Base-by-base conservation (phyloP, 2,888 invertebrate genomes). In the Trichacis sp. region DNA sequence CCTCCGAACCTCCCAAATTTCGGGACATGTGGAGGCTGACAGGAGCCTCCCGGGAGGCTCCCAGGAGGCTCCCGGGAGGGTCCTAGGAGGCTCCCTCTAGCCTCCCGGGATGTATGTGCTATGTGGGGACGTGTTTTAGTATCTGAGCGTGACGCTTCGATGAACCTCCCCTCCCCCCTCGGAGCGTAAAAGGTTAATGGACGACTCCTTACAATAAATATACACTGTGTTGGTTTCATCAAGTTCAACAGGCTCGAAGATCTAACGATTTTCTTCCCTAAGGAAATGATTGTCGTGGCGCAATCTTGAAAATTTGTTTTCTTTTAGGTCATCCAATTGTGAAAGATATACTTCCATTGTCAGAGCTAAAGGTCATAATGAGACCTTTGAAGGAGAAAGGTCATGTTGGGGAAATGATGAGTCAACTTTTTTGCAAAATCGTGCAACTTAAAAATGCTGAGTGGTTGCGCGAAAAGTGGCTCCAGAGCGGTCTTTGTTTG, bases 341-440 rank as follows among this genome's bases (percentile, higher is more conserved):
- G 50, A 86, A 87, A 64, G 86, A 87, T 68, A 80, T 85, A 11
- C 73, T 77, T 59, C 66, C 77, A 1, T 66, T 84, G 30, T 53
- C 63, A n/a, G 81, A 83, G 38, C 64, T 84, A 51, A 78, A 76
- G 56, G 69, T 46, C 24, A 72, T 75, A 11, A n/a, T 57, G 38
- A 48, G 24, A 4, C 64, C 62, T 15, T 45, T 80, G 36, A 75
- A 70, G 48, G 69, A 46, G 36, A 76, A 78, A 47, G 81, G 81
- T 24, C 73, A 78, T 54, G 84, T 81, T 18, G 78, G 82, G 24
- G 86, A 85, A 75, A 85, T 92, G 60, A 82, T 92, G 63, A 87
- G 88, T 45, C 86, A 87, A 58, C 82, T 90, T 56, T 85, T 93
- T 65, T 85, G 86, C 38, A 85, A 88, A 74, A 86, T 91, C 72